Evolutionary conservation across 2,113 vertebrate species (phyloP).

Genomic region (Thamnophis sirtalis): DNA sequence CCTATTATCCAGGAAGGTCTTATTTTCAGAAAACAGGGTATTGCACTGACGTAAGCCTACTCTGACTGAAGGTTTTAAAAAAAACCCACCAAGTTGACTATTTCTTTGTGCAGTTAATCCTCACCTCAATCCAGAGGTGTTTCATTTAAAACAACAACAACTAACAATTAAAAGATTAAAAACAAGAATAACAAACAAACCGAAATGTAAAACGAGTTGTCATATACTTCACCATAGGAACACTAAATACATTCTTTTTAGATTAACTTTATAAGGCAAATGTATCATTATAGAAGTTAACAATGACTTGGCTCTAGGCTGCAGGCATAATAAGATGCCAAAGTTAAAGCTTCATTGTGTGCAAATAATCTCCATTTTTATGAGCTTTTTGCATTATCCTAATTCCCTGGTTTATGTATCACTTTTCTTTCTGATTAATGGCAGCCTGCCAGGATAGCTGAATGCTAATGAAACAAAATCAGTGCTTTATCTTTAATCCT

Average conservation of each 20-base stretch:
- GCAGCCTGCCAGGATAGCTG: not conserved
- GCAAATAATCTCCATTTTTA: constrained; percentile 9
- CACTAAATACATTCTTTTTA: not conserved
- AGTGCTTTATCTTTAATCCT: constrained; percentile 10
- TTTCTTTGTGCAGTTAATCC: not conserved
- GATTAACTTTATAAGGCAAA: constrained; percentile 6
- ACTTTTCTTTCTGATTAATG: constrained; percentile 27
- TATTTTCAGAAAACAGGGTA: too few relatives aligned
- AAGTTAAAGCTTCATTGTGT: not conserved
- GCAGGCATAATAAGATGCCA: not conserved
- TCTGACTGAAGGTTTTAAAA: not conserved
- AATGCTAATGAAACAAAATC: constrained; percentile 19
- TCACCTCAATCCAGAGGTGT: not conserved
- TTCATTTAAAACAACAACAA: not conserved
- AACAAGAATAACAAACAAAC: not conserved
- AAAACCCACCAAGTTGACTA: not conserved
- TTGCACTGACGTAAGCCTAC: not conserved
- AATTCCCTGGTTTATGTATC: constrained; percentile 11
- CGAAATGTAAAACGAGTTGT: constrained; percentile 19
- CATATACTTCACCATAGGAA: not conserved
- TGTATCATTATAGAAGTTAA: not conserved
- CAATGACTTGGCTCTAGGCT: not conserved
- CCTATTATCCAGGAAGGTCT: too few relatives aligned
- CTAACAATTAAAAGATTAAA: not conserved
- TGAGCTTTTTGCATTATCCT: constrained; percentile 5